These are phyloP conservation scores for Orgyia antiqua DNA, from an alignment of 2,888 invertebrate species.

Conservation along the genomic window DNA sequence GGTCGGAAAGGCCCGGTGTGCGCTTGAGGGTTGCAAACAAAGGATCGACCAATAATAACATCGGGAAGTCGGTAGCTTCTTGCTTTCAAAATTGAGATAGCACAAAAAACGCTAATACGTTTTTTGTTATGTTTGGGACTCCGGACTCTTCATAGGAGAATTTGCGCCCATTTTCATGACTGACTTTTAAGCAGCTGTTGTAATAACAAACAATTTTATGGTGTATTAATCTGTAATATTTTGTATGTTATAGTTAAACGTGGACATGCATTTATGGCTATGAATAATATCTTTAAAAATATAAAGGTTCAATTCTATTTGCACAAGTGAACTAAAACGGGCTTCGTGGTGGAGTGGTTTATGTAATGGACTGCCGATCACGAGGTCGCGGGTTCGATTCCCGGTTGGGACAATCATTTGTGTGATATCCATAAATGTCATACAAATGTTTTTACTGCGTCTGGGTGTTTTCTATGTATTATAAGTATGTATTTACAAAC, in stretches of 20 bases:
- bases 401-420: too few species aligned
- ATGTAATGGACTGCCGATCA: too few species aligned
- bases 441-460: too few species aligned
- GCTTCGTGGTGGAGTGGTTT: too few species aligned
- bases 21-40: constrained; percentile 56
- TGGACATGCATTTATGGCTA: neutral
- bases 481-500: too few species aligned
- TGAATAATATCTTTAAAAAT: too few species aligned
- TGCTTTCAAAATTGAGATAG: constrained; percentile 54
- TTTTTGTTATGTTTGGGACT: constrained; percentile 34
- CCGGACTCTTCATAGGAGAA: constrained; percentile 24
- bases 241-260: constrained; percentile 10
- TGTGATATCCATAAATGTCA: too few species aligned
- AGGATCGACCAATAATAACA: constrained; percentile 59
- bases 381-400: too few species aligned
- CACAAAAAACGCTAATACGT: constrained; percentile 47
- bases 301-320: too few species aligned
- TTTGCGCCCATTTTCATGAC: constrained; percentile 28
- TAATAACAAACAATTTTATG: constrained; percentile 30
- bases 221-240: constrained; percentile 26
- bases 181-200: constrained; percentile 42
- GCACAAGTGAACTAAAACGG: too few species aligned
- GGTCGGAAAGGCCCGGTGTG: constrained; percentile 52
- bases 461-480: too few species aligned
- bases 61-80: constrained; percentile 75